A percentile compares a stretch with the other conserved stretches of the same genome.
Conservation (phyloP, 2,888 invertebrate species). For the Desoria tigrina region DNA sequence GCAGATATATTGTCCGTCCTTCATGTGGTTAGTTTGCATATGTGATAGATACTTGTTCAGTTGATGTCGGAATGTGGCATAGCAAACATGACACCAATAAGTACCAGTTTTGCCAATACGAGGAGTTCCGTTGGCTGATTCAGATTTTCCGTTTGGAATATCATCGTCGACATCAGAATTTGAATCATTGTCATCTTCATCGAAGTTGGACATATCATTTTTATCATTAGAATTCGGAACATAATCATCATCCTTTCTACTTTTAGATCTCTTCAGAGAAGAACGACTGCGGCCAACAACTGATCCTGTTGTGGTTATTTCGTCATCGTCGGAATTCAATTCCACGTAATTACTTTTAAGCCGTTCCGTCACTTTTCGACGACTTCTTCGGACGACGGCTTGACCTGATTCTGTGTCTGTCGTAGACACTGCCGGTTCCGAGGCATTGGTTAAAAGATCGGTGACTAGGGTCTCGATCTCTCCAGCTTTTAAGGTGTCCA, state of each 20-base stretch:
- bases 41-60: background rate
- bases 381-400: background rate
- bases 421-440: no score
- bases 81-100: no score
- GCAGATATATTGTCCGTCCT: background rate
- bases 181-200: no score
- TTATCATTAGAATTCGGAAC: no score
- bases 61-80: background rate
- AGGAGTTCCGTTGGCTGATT: no score
- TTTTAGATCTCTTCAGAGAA: background rate
- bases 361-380: background rate
- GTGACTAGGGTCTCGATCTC: slow-evolving; percentile 4
- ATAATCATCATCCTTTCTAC: background rate
- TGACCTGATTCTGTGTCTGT: no score
- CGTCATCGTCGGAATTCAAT: background rate
- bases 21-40: background rate
- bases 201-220: no score
- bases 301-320: background rate
- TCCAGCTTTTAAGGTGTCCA: background rate
- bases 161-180: no score
- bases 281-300: background rate
- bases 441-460: background rate
- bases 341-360: background rate
- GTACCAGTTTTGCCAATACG: no score
- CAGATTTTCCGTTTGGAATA: no score